phyloP scores from a whole-genome alignment of 1,140 invertebrate genomes.

The Panagrolaimus sp. region DNA sequence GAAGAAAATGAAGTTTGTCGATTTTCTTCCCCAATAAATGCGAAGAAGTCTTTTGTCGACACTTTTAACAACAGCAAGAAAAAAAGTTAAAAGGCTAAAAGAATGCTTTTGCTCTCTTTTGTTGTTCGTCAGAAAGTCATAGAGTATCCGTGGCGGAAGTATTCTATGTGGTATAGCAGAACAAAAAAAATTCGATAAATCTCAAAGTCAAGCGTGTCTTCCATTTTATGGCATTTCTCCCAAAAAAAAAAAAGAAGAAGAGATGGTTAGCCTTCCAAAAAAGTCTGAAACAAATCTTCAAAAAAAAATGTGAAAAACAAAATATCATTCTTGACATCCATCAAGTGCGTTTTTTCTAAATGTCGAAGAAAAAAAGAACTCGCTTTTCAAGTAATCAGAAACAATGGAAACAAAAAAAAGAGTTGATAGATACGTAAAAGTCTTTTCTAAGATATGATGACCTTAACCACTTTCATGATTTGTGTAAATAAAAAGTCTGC shows the following conservation, averaged over 20 bases:
- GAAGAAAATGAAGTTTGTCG: background rate
- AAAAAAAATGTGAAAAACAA: background rate
- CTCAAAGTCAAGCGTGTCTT: background rate
- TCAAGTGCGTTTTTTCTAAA: background rate
- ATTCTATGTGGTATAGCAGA: background rate
- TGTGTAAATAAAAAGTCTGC: background rate
- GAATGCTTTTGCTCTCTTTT: background rate
- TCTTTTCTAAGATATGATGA: too few species aligned
- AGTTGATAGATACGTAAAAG: too few species aligned
- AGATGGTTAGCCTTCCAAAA: background rate
- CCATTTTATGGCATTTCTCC: slow-evolving; percentile 7
- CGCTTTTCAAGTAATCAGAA: background rate
- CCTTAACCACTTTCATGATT: background rate
- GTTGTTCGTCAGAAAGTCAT: slow-evolving; percentile 1
- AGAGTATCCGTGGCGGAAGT: background rate
- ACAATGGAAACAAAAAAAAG: too few species aligned
- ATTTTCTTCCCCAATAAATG: background rate
- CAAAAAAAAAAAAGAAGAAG: background rate
- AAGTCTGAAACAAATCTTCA: background rate
- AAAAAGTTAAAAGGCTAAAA: slow-evolving; percentile 6
- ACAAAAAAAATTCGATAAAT: slow-evolving; percentile 12
- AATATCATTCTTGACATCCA: background rate
- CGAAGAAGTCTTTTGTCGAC: background rate
- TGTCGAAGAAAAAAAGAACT: background rate
- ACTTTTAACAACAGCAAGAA: background rate